Evolutionary conservation across 2,113 vertebrate genomes (phyloP), one percentile per base, ranked within the genome.

Genomic region (Scomber scombrus): DNA sequence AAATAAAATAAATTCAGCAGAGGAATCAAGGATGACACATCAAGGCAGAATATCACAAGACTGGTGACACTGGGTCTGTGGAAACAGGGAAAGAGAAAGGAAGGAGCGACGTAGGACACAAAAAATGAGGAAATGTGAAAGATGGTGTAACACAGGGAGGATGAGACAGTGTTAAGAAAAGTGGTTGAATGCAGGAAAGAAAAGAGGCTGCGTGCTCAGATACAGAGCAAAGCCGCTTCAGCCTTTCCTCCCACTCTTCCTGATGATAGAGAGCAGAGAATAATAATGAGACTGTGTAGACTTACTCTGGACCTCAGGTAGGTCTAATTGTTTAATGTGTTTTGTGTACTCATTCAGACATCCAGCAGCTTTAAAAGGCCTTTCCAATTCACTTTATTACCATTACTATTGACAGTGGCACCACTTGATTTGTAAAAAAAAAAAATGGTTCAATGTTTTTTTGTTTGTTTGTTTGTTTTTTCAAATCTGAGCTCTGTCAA

Each of bases 261-360:
- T 65, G 47, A 10, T 68, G 31, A 9, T 78, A 3, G 80, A 81
- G 62, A 73, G 70, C 57, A 68, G 71, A 55, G 73, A 31, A 63
- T 55, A 82, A 81, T 85, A 90, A 92, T 91, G 78, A 74, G 66
- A 89, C 89, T 83, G 67, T 43, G 19, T 18, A 54, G 81, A 81
- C 57, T 11, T 70, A 55, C 58, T 77, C 54, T 78, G 83, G 85
- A 66, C 56, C 78, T 71, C 60, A 75, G 72, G 75, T 86, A 71
- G 34, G n/a, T 65, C 45, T 85, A 85, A 92, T 89, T 86, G 47
- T 81, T 89, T 81, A 87, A 91, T 89, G 65, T 62, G 51, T 78
- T 76, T 67, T 62, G 19, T 69, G 58, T 5, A 66, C 19, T 43
- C 9, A 9, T 46, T 74, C 40, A 26, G 23, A 26, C 23, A 74